These are phyloP conservation scores for Drosophila leonis DNA, from an alignment of 2,888 invertebrate species.

Conservation along the genomic window DNA sequence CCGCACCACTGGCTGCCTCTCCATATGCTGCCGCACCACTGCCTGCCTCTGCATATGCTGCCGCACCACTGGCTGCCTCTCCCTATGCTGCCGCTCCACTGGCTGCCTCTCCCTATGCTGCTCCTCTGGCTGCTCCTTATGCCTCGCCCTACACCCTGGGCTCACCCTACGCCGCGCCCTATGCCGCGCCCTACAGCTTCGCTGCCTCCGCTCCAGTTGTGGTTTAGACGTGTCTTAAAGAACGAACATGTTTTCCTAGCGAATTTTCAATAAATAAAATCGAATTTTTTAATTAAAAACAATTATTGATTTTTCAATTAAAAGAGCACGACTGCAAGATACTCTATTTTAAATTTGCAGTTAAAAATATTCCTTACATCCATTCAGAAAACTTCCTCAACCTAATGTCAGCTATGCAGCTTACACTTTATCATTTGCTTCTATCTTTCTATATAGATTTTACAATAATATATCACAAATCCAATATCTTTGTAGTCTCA, in stretches of 20 bases:
- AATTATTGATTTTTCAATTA: background rate
- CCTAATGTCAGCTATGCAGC: background rate
- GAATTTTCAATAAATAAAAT: slow-evolving; percentile 48
- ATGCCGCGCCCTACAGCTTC: slow-evolving; percentile 53
- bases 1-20: slow-evolving; percentile 33
- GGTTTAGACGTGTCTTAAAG: slow-evolving; percentile 41
- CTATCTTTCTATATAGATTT: background rate
- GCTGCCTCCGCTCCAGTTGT: slow-evolving; percentile 63
- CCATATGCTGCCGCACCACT: slow-evolving; percentile 18
- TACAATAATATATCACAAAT: background rate
- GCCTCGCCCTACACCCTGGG: slow-evolving; percentile 33
- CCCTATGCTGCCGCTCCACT: slow-evolving; percentile 45
- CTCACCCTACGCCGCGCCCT: slow-evolving; percentile 25
- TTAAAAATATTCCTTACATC: background rate
- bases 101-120: slow-evolving; percentile 40
- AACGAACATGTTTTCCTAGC: slow-evolving; percentile 24
- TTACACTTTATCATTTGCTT: background rate
- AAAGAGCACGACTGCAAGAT: background rate
- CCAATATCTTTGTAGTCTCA: background rate
- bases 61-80: slow-evolving; percentile 32
- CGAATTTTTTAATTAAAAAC: slow-evolving; percentile 19
- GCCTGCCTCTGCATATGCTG: slow-evolving; percentile 27
- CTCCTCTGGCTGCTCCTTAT: slow-evolving; percentile 48
- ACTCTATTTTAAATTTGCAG: background rate
- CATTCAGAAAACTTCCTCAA: background rate